Evolutionary conservation across 2,888 invertebrate species (phyloP).

Genomic region (Melanostoma mellinum): DNA sequence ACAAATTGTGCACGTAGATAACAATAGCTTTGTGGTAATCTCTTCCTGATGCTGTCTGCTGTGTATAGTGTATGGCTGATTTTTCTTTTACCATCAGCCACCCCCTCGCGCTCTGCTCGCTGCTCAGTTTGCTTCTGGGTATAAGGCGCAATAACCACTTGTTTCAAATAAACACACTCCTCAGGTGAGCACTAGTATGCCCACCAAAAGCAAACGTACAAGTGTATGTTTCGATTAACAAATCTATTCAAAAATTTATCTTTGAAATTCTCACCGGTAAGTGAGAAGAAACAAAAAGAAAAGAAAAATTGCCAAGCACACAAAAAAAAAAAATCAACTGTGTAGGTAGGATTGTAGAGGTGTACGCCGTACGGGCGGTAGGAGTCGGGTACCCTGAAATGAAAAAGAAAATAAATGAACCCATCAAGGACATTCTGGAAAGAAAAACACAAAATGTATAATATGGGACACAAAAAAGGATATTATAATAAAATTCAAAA

Average conservation of each 20-base stretch:
- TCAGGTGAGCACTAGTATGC: constrained; percentile 62
- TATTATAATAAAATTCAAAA: constrained; percentile 72
- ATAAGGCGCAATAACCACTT: constrained; percentile 62
- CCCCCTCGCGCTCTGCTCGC: neutral
- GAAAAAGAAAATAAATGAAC: constrained; percentile 70
- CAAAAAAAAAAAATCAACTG: constrained; percentile 17
- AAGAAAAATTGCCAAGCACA: neutral
- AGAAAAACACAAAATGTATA: constrained; percentile 43
- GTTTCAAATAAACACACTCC: constrained; percentile 72
- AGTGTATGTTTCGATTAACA: constrained; percentile 64
- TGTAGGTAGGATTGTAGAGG: neutral
- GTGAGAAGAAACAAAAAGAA: constrained; percentile 34
- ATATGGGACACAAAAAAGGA: constrained; percentile 60
- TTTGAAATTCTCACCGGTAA: constrained; percentile 67
- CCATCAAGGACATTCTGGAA: constrained; percentile 68
- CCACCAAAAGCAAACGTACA: constrained; percentile 18
- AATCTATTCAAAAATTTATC: constrained; percentile 72
- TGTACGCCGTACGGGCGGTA: too few species aligned
- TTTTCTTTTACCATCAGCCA: constrained; percentile 25
- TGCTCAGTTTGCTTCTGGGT: neutral
- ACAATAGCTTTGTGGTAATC: constrained; percentile 72
- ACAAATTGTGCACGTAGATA: constrained; percentile 72
- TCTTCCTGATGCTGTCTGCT: constrained; percentile 67
- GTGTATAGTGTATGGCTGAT: constrained; percentile 35
- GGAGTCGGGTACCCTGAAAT: constrained; percentile 49